Percentiles rank a stretch among this genome's conserved stretches.
Conservation (phyloP, 2,888 invertebrate species). For the Tanaodytes sp. region DNA sequence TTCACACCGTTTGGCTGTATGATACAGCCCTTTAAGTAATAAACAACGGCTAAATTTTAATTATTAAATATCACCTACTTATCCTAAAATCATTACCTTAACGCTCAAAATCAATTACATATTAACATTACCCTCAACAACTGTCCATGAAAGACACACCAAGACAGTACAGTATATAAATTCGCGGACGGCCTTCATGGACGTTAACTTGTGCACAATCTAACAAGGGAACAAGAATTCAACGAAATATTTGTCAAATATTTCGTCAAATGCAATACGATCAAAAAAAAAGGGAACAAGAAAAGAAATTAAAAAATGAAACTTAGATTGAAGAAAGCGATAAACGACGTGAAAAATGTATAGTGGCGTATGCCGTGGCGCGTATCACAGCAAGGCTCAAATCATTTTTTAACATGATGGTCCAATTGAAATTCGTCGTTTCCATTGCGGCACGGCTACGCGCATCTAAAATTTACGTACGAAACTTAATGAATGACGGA, state of each 20-base stretch:
- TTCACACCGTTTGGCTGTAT: constrained; percentile 65
- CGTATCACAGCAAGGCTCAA: constrained; percentile 44
- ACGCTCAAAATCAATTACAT: constrained; percentile 40
- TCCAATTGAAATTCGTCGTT: constrained; percentile 22
- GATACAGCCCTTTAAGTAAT: constrained; percentile 60
- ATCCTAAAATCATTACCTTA: constrained; percentile 55
- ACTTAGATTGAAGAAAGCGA: constrained; percentile 33
- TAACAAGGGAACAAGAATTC: constrained; percentile 30
- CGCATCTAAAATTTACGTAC: constrained; percentile 6
- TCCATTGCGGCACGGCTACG: constrained; percentile 14
- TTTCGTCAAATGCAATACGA: constrained; percentile 38
- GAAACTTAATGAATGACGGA: constrained; percentile 22
- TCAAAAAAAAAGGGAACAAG: background rate
- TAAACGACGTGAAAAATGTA: constrained; percentile 35
- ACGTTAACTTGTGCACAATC: constrained; percentile 25
- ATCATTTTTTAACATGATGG: constrained; percentile 33
- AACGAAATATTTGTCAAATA: constrained; percentile 39
- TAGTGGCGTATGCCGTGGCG: constrained; percentile 32
- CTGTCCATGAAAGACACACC: constrained; percentile 23
- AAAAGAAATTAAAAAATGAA: no score
- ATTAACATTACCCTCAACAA: constrained; percentile 26
- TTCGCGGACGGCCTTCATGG: constrained; percentile 21
- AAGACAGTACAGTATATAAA: constrained; percentile 6
- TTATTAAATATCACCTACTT: constrained; percentile 57
- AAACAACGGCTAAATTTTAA: constrained; percentile 54